These are phyloP conservation scores for Ormyrus pomaceus DNA, from an alignment of 2,888 invertebrate genomes.

Conservation along the genomic window DNA sequence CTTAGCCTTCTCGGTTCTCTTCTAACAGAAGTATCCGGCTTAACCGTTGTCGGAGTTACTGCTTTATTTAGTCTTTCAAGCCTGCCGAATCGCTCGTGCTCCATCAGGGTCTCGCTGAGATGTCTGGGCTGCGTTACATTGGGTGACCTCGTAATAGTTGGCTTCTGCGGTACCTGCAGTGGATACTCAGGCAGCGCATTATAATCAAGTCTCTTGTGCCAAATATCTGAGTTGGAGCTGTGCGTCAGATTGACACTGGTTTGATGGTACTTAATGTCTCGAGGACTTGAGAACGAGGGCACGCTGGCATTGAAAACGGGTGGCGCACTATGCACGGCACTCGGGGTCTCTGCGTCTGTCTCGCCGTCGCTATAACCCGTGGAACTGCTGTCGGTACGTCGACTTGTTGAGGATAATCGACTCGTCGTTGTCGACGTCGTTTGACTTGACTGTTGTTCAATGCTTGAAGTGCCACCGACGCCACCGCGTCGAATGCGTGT, in stretches of 20 bases:
- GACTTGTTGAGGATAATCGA: slow-evolving; percentile 65
- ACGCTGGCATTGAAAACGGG: slow-evolving; percentile 68
- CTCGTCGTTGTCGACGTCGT: slow-evolving; percentile 62
- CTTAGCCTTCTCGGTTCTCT: slow-evolving; percentile 68
- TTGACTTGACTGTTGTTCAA: slow-evolving; percentile 64
- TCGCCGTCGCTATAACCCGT: slow-evolving; percentile 76
- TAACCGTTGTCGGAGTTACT: slow-evolving; percentile 46
- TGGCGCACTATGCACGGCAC: slow-evolving; percentile 71
- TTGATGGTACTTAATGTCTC: slow-evolving; percentile 67
- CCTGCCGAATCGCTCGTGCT: slow-evolving; percentile 67
- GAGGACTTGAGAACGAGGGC: slow-evolving; percentile 66
- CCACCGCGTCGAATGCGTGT: slow-evolving; percentile 70
- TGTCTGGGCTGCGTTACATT: slow-evolving; percentile 70
- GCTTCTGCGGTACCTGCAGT: slow-evolving; percentile 67
- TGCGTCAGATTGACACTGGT: slow-evolving; percentile 63
- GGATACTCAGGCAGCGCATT: slow-evolving; percentile 58
- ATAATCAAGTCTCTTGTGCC: slow-evolving; percentile 65
- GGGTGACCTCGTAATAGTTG: slow-evolving; percentile 65
- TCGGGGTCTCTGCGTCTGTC: slow-evolving; percentile 73
- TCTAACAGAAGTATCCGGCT: slow-evolving; percentile 62
- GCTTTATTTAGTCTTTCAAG: slow-evolving; percentile 63
- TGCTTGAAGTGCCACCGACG: not conserved
- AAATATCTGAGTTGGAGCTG: slow-evolving; percentile 70
- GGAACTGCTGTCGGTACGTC: slow-evolving; percentile 70
- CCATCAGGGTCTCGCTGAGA: slow-evolving; percentile 67